These are phyloP conservation scores for Paraescarpia echinospica DNA, from an alignment of 1,140 invertebrate genomes.

Conservation along the genomic window DNA sequence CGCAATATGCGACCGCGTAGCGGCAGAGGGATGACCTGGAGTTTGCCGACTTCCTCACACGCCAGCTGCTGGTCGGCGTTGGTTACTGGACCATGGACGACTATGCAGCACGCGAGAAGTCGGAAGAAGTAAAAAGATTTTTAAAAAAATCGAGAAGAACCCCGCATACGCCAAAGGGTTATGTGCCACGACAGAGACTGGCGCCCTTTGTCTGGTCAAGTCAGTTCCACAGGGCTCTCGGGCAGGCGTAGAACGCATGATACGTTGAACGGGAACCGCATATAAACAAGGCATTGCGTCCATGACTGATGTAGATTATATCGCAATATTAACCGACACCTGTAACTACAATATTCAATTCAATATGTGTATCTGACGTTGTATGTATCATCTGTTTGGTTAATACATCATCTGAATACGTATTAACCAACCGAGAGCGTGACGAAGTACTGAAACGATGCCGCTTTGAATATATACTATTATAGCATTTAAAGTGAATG, in stretches of 20 bases:
- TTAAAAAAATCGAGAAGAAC: background rate
- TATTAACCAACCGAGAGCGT: background rate
- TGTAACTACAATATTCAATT: background rate
- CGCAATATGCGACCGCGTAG: background rate
- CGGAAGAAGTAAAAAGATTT: too few species aligned
- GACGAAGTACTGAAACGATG: background rate
- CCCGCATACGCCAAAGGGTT: too few species aligned
- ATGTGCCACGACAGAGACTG: background rate
- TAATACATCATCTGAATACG: background rate
- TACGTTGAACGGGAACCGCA: background rate
- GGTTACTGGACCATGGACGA: background rate
- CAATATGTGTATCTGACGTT: background rate
- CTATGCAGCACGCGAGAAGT: background rate
- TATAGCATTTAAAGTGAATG: too few species aligned
- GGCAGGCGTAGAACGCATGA: background rate
- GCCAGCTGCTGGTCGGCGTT: background rate
- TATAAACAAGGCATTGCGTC: background rate
- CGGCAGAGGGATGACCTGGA: background rate
- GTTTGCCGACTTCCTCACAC: background rate
- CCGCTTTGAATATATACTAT: too few species aligned
- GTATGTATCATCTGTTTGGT: background rate
- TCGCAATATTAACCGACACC: too few species aligned
- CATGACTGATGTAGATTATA: too few species aligned
- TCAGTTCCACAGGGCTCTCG: background rate
- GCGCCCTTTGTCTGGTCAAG: background rate